A percentile compares a stretch with the other conserved stretches of the same genome.
These are phyloP conservation scores for Orchesellides sinensis DNA, from an alignment of 2,888 invertebrate species.

Conservation along the genomic window DNA sequence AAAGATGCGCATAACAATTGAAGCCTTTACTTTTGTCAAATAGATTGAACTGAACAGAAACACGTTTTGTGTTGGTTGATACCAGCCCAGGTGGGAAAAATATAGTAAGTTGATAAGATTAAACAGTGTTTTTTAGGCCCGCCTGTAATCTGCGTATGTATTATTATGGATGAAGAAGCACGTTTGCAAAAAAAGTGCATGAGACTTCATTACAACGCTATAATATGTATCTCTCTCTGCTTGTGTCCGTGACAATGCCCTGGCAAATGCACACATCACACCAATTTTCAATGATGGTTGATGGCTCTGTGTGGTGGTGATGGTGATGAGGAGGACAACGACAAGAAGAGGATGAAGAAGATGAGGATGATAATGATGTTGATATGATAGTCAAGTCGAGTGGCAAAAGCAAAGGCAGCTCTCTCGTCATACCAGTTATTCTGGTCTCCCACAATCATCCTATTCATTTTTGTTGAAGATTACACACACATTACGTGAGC, in stretches of 20 bases:
- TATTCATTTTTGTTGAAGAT: slow-evolving; percentile 62
- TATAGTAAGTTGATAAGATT: too few species aligned
- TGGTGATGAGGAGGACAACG: slow-evolving; percentile 53
- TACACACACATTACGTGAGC: slow-evolving; percentile 63
- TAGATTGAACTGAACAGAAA: neutral
- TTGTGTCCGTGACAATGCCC: slow-evolving; percentile 44
- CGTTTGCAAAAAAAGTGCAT: neutral
- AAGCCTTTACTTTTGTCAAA: neutral
- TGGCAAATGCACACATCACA: too few species aligned
- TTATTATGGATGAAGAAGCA: neutral
- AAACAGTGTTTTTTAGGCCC: slow-evolving; percentile 16
- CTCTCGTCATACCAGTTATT: slow-evolving; percentile 59
- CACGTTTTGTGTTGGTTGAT: slow-evolving; percentile 1
- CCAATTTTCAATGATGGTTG: slow-evolving; percentile 10
- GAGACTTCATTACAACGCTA: neutral
- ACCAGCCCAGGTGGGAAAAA: neutral
- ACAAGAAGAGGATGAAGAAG: slow-evolving; percentile 39
- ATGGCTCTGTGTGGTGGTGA: slow-evolving; percentile 25
- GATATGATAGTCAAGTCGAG: slow-evolving; percentile 19
- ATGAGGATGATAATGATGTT: slow-evolving; percentile 41
- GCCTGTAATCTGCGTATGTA: neutral
- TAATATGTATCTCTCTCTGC: neutral
- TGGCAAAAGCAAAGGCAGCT: slow-evolving; percentile 28
- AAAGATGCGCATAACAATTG: neutral
- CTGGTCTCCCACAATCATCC: slow-evolving; percentile 58